Evolutionary conservation across 2,888 invertebrate species (phyloP).

Genomic region (Troides aeacus): DNA sequence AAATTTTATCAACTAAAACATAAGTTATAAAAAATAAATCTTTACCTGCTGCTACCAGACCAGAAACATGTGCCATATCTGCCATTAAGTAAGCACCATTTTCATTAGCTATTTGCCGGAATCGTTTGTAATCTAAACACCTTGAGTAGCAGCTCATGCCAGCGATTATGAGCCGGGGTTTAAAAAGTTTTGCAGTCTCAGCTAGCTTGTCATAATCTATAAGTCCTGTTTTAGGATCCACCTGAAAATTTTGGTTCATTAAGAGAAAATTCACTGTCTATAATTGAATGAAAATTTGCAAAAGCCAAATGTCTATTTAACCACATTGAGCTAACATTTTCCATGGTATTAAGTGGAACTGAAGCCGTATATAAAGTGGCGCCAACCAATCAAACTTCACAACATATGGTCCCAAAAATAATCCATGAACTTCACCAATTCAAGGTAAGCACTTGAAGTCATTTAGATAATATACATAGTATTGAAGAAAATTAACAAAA

Average conservation of each 20-base stretch:
- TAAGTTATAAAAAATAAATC: neutral
- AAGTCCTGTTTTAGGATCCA: slow-evolving; percentile 87
- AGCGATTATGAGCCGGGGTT: slow-evolving; percentile 95
- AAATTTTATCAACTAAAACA: slow-evolving; percentile 1
- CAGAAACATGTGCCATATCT: slow-evolving; percentile 98
- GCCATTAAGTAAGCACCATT: slow-evolving; percentile 93
- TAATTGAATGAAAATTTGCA: too few species aligned
- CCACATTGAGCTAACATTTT: too few species aligned
- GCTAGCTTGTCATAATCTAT: slow-evolving; percentile 96
- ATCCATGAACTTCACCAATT: too few species aligned
- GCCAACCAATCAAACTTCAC: too few species aligned
- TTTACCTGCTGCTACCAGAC: slow-evolving; percentile 91
- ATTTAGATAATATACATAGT: too few species aligned
- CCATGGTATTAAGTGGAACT: too few species aligned
- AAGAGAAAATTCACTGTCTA: too few species aligned
- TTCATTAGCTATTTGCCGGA: slow-evolving; percentile 90
- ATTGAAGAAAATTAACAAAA: too few species aligned
- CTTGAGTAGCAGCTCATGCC: slow-evolving; percentile 97
- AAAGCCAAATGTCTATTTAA: too few species aligned
- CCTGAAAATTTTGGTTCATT: slow-evolving; percentile 52
- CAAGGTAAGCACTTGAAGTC: too few species aligned
- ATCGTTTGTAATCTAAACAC: slow-evolving; percentile 93
- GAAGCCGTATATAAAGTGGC: too few species aligned
- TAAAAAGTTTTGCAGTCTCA: slow-evolving; percentile 90
- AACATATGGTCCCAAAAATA: too few species aligned